A percentile compares a stretch with the other conserved stretches of the same genome.
phyloP scores from a whole-genome alignment of 2,797 vertebrate genomes.

The Chaenodraco wilsoni region DNA sequence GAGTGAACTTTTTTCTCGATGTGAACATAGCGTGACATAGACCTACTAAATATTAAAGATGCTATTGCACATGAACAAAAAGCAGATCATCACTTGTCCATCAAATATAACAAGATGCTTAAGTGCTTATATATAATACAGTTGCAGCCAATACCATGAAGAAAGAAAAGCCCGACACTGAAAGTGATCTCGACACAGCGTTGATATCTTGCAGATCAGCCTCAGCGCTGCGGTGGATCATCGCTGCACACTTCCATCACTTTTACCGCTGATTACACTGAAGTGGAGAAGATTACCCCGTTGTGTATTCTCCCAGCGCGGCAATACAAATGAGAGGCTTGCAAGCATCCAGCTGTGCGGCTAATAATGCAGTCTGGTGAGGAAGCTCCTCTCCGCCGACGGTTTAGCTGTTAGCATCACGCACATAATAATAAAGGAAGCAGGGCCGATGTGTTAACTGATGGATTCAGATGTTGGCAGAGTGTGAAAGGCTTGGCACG shows the following conservation, averaged over 20 bases:
- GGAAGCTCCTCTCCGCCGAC: conserved; percentile 72
- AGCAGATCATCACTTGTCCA: no score
- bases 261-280: conserved; percentile 79
- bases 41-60: no score
- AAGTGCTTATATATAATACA: no score
- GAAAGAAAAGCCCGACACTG: not conserved
- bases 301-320: conserved; percentile 69
- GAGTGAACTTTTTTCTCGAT: no score
- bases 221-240: conserved; percentile 42
- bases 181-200: conserved; percentile 16
- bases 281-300: conserved; percentile 68
- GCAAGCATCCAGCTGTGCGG: conserved; percentile 75
- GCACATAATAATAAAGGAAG: conserved; percentile 48
- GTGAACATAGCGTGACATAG: no score
- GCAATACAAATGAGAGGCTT: conserved; percentile 72
- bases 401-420: conserved; percentile 64
- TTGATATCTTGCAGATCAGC: conserved; percentile 33
- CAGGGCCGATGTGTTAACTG: conserved; percentile 62
- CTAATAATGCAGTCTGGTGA: conserved; percentile 77
- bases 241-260: conserved; percentile 51
- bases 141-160: no score
- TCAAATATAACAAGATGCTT: no score
- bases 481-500: conserved; percentile 59
- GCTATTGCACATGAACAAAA: no score
- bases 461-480: conserved; percentile 57